Conservation (phyloP, 2,888 invertebrate species). For the Helleia helle region DNA sequence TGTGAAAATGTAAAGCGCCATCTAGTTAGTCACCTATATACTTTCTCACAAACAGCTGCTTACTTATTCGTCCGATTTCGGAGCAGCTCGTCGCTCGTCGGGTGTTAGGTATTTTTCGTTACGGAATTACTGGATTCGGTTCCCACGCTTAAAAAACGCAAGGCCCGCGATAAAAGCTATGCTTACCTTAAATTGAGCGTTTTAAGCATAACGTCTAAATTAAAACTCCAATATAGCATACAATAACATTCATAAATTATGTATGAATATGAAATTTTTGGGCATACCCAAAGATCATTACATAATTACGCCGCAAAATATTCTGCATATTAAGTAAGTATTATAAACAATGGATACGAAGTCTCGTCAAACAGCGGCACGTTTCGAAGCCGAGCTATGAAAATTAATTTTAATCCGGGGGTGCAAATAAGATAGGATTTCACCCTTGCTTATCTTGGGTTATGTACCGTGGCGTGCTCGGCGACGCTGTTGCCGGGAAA, state of each 20-base stretch:
- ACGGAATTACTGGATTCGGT: too few relatives aligned
- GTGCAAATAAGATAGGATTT: slow-evolving; percentile 63
- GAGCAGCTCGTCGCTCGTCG: too few relatives aligned
- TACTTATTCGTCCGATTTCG: too few relatives aligned
- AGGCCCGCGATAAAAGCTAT: too few relatives aligned
- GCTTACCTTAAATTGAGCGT: too few relatives aligned
- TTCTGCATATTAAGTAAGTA: slow-evolving; percentile 54
- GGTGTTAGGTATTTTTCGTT: too few relatives aligned
- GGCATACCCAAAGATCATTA: slow-evolving; percentile 3
- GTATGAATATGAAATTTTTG: slow-evolving; percentile 1
- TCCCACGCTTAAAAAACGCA: too few relatives aligned
- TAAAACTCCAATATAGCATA: slow-evolving; percentile 2
- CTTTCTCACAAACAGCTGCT: too few relatives aligned
- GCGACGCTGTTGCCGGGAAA: slow-evolving; percentile 23
- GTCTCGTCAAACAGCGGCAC: slow-evolving; percentile 33
- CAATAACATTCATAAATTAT: slow-evolving; percentile 3
- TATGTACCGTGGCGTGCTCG: slow-evolving; percentile 35
- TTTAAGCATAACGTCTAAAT: not conserved
- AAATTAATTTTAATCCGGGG: slow-evolving; percentile 66
- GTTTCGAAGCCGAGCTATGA: slow-evolving; percentile 52
- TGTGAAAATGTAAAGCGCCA: too few relatives aligned
- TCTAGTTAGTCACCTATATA: too few relatives aligned
- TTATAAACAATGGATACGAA: slow-evolving; percentile 48
- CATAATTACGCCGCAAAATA: slow-evolving; percentile 23
- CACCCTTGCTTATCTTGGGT: slow-evolving; percentile 53